Evolutionary conservation across 92 coral and sea anemone genomes (phyloP).

Genomic region (Galaxea fascicularis): DNA sequence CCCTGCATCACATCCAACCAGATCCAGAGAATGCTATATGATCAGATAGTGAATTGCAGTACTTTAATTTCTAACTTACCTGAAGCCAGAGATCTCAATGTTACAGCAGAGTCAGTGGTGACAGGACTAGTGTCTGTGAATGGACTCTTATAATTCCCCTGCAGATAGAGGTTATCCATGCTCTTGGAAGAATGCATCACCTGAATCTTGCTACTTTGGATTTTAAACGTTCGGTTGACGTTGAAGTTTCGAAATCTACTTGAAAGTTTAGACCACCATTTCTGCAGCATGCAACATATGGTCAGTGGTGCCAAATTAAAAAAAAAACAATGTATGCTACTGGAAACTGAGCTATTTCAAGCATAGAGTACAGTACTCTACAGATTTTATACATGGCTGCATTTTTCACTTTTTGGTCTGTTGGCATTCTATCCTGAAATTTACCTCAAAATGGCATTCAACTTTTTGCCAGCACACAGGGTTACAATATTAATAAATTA

Average conservation of each 20-base stretch:
- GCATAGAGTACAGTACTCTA: too few species aligned
- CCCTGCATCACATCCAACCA: too few species aligned
- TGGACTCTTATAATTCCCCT: background rate
- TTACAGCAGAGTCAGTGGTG: slow-evolving; percentile 18
- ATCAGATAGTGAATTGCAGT: background rate
- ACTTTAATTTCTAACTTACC: background rate
- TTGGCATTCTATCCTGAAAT: too few species aligned
- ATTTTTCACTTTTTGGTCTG: too few species aligned
- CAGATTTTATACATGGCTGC: too few species aligned
- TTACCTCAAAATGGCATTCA: too few species aligned
- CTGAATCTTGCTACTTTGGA: slow-evolving; percentile 30
- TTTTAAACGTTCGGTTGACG: slow-evolving; percentile 50
- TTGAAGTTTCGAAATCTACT: slow-evolving; percentile 72
- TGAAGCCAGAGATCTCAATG: slow-evolving; percentile 37
- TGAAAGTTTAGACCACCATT: slow-evolving; percentile 88
- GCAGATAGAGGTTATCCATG: slow-evolving; percentile 14
- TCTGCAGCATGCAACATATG: slow-evolving; percentile 42
- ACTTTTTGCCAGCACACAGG: too few species aligned
- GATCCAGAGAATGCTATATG: too few species aligned
- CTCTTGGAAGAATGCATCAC: slow-evolving; percentile 25
- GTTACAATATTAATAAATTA: too few species aligned
- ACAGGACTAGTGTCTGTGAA: background rate
- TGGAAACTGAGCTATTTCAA: too few species aligned
- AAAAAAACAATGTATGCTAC: background rate
- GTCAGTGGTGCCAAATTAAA: too few species aligned